phyloP scores from a whole-genome alignment of 2,797 vertebrate genomes.

The Phoebastria nigripes region DNA sequence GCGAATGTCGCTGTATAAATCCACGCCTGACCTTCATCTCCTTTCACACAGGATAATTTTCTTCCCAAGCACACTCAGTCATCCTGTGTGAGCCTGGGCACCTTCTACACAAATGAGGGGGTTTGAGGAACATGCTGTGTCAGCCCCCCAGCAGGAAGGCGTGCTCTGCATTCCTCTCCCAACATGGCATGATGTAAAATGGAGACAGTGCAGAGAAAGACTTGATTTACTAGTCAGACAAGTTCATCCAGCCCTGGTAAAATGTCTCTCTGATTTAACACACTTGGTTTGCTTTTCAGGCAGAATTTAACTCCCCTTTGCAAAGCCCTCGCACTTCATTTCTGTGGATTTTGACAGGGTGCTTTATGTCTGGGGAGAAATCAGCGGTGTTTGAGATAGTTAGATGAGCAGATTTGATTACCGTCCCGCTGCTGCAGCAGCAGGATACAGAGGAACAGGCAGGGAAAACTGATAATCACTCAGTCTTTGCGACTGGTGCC shows the following conservation, averaged over 20 bases:
- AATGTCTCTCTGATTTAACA: conserved; percentile 71
- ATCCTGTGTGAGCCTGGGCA: neutral
- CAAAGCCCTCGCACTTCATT: conserved; percentile 67
- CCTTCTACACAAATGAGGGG: neutral
- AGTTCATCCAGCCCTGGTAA: conserved; percentile 66
- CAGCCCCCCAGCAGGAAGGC: neutral
- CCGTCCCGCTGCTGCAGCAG: conserved; percentile 68
- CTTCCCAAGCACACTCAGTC: neutral
- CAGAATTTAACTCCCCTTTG: conserved; percentile 69
- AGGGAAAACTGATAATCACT: conserved; percentile 66
- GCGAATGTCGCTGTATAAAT: neutral
- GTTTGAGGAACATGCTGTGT: neutral
- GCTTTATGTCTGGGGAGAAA: conserved; percentile 74
- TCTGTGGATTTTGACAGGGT: conserved; percentile 73
- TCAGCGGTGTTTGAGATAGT: conserved; percentile 72
- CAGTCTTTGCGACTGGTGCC: conserved; percentile 41
- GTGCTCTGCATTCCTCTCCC: conserved; percentile 32
- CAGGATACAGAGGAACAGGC: conserved; percentile 63
- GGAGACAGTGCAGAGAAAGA: conserved; percentile 57
- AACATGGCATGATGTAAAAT: conserved; percentile 47
- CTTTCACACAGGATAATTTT: neutral
- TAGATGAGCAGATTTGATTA: conserved; percentile 77
- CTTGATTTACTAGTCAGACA: conserved; percentile 72
- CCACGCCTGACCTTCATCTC: neutral
- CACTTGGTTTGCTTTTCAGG: conserved; percentile 68